A percentile compares a stretch with the other conserved stretches of the same genome.
Conservation (phyloP, 2,797 vertebrate species). For the Sebastes taczanowskii region DNA sequence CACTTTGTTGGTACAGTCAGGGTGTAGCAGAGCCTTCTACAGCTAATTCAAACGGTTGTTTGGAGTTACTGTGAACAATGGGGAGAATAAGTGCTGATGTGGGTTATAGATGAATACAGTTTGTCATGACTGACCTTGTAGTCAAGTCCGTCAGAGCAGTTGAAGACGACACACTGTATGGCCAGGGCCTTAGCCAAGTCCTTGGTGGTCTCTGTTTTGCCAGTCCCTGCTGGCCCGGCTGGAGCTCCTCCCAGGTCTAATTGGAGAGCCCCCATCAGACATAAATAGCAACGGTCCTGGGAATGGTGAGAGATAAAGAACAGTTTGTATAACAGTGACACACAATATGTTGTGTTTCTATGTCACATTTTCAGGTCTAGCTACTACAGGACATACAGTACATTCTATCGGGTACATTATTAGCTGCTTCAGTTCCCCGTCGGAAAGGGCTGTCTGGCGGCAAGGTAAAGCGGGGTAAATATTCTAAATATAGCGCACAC, state of each 20-base stretch:
- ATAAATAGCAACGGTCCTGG: constrained; percentile 91
- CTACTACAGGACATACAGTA: neutral
- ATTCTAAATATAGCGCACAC: neutral
- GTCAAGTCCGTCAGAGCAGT: constrained; percentile 92
- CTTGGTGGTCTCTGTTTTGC: constrained; percentile 92
- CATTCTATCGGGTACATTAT: neutral
- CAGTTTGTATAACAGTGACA: neutral
- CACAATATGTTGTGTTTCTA: neutral
- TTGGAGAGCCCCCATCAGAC: constrained; percentile 92
- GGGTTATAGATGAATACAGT: neutral
- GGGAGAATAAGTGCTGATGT: neutral
- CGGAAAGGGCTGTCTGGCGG: neutral
- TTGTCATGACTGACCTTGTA: constrained; percentile 83
- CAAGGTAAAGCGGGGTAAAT: neutral
- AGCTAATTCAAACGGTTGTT: neutral
- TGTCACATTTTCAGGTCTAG: neutral
- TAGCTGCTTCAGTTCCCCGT: neutral
- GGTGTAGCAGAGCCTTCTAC: neutral
- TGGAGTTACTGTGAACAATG: neutral
- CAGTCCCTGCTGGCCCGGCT: constrained; percentile 90
- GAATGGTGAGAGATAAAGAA: neutral
- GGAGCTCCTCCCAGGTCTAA: constrained; percentile 90
- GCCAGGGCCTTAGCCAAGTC: constrained; percentile 91
- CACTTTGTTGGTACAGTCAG: constrained; percentile 4
- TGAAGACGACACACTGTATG: constrained; percentile 92